These are phyloP conservation scores for Apis florea DNA, from an alignment of 1,140 invertebrate species.

Conservation along the genomic window DNA sequence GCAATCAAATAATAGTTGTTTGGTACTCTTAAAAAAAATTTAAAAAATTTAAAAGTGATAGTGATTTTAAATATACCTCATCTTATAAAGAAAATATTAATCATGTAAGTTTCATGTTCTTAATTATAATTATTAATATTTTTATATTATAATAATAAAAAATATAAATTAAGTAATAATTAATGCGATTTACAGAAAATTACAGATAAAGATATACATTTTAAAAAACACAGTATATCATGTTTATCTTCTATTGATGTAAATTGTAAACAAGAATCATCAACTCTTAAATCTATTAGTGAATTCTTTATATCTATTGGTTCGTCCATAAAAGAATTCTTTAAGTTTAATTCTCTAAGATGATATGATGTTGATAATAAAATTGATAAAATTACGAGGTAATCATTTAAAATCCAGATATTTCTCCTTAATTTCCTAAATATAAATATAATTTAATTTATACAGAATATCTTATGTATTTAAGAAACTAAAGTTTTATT, in stretches of 20 bases:
- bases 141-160: background rate
- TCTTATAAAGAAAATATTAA: constrained; percentile 33
- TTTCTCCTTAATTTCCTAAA: background rate
- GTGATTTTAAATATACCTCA: constrained; percentile 27
- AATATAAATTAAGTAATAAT: background rate
- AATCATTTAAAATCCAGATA: background rate
- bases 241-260: constrained; percentile 12
- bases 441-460: background rate
- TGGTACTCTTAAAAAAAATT: constrained; percentile 55
- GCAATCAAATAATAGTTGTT: constrained; percentile 53
- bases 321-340: constrained; percentile 57
- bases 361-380: constrained; percentile 16
- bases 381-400: background rate
- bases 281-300: constrained; percentile 47
- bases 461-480: background rate
- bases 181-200: constrained; percentile 30
- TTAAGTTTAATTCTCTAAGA: constrained; percentile 40
- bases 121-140: background rate
- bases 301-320: constrained; percentile 57
- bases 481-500: too few relatives aligned
- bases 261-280: constrained; percentile 29
- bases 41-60: constrained; percentile 53
- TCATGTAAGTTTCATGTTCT: constrained; percentile 19
- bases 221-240: background rate
- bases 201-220: constrained; percentile 13